Evolutionary conservation across 2,797 vertebrate species (phyloP).

Genomic region (Ctenopoma multispine): DNA sequence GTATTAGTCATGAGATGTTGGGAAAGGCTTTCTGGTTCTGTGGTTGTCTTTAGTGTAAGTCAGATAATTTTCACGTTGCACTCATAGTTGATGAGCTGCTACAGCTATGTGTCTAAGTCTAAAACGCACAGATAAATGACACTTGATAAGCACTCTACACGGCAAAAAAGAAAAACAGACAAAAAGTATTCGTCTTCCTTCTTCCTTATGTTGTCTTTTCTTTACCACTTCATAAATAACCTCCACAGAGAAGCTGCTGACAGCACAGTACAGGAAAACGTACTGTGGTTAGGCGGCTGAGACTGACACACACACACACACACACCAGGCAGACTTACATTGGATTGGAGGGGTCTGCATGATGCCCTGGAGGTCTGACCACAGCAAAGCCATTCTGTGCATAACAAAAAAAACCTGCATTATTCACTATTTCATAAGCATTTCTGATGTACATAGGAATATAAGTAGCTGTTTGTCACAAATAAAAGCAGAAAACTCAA

Average conservation of each 20-base stretch:
- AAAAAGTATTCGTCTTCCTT: constrained; percentile 33
- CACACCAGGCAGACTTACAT: constrained; percentile 84
- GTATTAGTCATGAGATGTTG: background rate
- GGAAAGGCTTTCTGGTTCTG: background rate
- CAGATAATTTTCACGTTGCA: background rate
- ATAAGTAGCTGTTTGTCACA: background rate
- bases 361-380: constrained; percentile 95
- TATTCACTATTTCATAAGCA: constrained; percentile 19
- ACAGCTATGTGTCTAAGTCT: background rate
- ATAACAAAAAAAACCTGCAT: constrained; percentile 37
- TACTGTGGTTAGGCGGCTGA: constrained; percentile 10
- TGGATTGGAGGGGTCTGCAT: constrained; percentile 93
- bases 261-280: constrained; percentile 25
- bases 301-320: background rate
- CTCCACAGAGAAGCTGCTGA: constrained; percentile 49
- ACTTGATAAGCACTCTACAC: background rate
- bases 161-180: constrained; percentile 2
- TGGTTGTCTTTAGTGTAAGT: background rate
- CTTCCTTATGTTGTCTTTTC: constrained; percentile 29
- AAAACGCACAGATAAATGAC: constrained; percentile 16
- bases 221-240: constrained; percentile 55
- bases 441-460: background rate
- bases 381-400: constrained; percentile 95
- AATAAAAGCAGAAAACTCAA: background rate
- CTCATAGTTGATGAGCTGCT: background rate